Conservation (phyloP, 2,113 vertebrate genomes). For the human (Homo sapiens) region DNA sequence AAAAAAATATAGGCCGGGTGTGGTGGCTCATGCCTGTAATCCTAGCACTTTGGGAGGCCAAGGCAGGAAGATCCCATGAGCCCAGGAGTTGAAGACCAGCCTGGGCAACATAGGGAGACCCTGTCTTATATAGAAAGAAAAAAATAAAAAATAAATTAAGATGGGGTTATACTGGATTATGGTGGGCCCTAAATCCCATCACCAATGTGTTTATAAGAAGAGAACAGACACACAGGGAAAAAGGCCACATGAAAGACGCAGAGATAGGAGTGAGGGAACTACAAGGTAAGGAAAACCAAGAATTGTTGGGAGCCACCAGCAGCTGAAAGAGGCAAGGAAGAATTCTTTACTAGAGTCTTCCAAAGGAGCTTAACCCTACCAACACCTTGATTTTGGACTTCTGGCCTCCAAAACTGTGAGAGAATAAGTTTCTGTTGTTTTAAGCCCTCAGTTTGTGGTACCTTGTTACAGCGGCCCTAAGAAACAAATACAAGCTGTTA, state of each 20-base stretch:
- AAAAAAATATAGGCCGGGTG: too few relatives aligned
- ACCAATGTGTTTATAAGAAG: not conserved
- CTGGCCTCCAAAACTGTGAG: not conserved
- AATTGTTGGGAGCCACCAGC: not conserved
- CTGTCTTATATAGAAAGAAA: too few relatives aligned
- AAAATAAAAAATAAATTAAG: not conserved
- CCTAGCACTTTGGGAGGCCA: too few relatives aligned
- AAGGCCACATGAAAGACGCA: not conserved
- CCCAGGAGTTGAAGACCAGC: too few relatives aligned
- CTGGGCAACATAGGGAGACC: too few relatives aligned
- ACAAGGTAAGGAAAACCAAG: not conserved
- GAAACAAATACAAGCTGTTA: not conserved
- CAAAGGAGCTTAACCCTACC: not conserved
- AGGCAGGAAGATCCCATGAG: too few relatives aligned
- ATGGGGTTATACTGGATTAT: not conserved
- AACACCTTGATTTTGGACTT: not conserved
- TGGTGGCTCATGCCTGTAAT: too few relatives aligned
- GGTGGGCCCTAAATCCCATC: not conserved
- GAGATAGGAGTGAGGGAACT: not conserved
- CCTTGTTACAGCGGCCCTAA: not conserved
- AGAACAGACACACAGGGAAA: not conserved
- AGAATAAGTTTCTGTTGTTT: not conserved
- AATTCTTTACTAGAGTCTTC: not conserved
- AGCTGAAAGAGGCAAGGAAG: not conserved
- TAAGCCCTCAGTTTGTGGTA: not conserved